Conservation (phyloP, 2,888 invertebrate species). For the Embidobia sp. region DNA sequence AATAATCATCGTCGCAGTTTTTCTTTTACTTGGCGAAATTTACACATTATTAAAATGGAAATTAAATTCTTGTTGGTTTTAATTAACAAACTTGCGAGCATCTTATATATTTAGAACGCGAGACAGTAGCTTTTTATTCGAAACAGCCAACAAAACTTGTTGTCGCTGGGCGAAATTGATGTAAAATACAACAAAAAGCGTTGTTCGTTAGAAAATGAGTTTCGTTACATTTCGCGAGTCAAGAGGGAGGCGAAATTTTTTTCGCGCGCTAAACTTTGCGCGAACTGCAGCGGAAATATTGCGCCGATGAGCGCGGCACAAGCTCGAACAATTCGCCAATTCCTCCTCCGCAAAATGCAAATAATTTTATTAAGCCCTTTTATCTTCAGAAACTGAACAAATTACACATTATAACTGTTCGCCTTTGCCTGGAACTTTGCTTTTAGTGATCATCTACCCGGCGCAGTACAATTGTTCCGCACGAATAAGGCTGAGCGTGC, state of each 20-base stretch:
- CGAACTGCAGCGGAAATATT: slow-evolving; percentile 1
- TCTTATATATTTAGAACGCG: too few relatives aligned
- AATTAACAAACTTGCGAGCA: too few relatives aligned
- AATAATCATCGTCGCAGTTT: too few relatives aligned
- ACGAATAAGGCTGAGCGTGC: slow-evolving; percentile 59
- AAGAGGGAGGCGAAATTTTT: neutral
- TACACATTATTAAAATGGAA: too few relatives aligned
- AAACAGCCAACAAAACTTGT: too few relatives aligned
- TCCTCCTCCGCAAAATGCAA: slow-evolving; percentile 47
- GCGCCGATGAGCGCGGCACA: slow-evolving; percentile 12
- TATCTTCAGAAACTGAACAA: slow-evolving; percentile 55
- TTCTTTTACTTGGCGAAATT: too few relatives aligned
- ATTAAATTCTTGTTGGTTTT: too few relatives aligned
- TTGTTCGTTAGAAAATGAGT: too few relatives aligned
- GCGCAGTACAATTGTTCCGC: slow-evolving; percentile 64
- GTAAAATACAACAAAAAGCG: too few relatives aligned
- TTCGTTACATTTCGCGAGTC: neutral
- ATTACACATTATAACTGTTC: slow-evolving; percentile 59
- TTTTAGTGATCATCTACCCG: slow-evolving; percentile 60
- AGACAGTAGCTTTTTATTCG: too few relatives aligned
- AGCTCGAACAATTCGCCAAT: slow-evolving; percentile 55
- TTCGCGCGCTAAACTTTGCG: neutral
- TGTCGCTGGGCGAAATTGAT: too few relatives aligned
- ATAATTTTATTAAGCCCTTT: slow-evolving; percentile 58
- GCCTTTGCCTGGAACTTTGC: slow-evolving; percentile 59